Base-by-base conservation (phyloP, 2,888 invertebrate genomes). In the Trissolcus japonicus region DNA sequence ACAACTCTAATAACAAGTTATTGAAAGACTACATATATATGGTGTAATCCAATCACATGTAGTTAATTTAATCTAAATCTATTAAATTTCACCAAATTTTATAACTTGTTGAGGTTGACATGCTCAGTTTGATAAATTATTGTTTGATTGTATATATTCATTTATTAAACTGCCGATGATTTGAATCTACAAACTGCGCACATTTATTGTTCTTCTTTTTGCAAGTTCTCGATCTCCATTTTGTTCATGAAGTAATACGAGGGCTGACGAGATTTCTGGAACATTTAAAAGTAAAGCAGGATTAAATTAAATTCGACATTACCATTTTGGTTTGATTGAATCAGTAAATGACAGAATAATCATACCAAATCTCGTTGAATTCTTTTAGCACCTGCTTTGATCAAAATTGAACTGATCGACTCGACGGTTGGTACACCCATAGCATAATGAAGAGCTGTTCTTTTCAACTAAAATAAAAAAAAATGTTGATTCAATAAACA, bases 221-320 rank as follows among this genome's bases (percentile, higher is more conserved):
- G 95, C 51, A 97, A 92, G 78, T 94, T 91, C 77, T 94, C 90
- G 83, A 97, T 95, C 81, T 97, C 97, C 0, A 95, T 94, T 88
- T 96, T 96, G 88, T 97, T 96, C 93, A 97, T 95, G 87, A 95
- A 97, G 89, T 97, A 97, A 89, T 96, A 97, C 43, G 95, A 95
- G 0, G 97, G 96, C 85, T 96, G 96, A 53, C 96, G 92, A 68
- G 96, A 96, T 90, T 95, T 95, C 85, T 92, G 85, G 87, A 80
- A 80, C 35, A 21, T 6, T 62, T 55, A 53, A 67, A 57, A 50
- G 61, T 14, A 1, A 46, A 46, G 3, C 14, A 14, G 6, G 2
- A 46, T 16, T 16, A 46, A n/a, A n/a, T 46, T 1, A 46, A 16
- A 46, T 46, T 16, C 14, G n/a, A 6, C 35, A 11, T 35, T 35